phyloP scores from a whole-genome alignment of 1,140 invertebrate species.

The Oncopeltus fasciatus region DNA sequence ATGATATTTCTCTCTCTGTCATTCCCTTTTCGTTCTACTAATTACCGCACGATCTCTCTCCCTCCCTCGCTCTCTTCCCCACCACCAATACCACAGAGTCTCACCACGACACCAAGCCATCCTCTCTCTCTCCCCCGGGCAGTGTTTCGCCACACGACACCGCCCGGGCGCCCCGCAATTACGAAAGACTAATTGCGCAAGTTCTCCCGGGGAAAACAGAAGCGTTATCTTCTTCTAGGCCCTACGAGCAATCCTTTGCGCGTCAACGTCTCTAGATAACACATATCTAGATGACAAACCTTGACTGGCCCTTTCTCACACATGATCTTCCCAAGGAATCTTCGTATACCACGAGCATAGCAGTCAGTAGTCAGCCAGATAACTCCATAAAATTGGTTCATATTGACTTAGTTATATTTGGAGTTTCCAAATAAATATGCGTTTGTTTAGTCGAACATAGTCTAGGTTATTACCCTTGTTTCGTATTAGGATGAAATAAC shows the following conservation, averaged over 20 bases:
- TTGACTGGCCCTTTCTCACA: background rate
- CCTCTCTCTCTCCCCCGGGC: background rate
- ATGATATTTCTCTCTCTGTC: too few species aligned
- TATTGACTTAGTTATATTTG: background rate
- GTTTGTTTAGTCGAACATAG: background rate
- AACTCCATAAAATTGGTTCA: background rate
- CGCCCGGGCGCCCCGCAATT: background rate
- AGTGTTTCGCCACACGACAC: background rate
- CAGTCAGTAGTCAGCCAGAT: background rate
- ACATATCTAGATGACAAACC: background rate
- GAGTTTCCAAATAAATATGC: background rate
- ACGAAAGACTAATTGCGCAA: conserved; percentile 4
- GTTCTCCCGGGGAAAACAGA: conserved; percentile 27
- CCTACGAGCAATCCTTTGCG: background rate
- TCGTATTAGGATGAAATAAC: background rate
- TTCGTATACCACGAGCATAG: background rate
- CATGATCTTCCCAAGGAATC: background rate
- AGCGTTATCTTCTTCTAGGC: conserved; percentile 26
- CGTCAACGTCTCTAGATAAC: background rate
- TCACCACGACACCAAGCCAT: too few species aligned
- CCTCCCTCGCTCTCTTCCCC: background rate
- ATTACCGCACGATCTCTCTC: background rate
- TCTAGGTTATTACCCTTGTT: background rate
- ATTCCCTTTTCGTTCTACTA: too few species aligned
- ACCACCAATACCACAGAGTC: too few species aligned